phyloP scores from a whole-genome alignment of 2,888 invertebrate genomes.

The Agrotis segetum region DNA sequence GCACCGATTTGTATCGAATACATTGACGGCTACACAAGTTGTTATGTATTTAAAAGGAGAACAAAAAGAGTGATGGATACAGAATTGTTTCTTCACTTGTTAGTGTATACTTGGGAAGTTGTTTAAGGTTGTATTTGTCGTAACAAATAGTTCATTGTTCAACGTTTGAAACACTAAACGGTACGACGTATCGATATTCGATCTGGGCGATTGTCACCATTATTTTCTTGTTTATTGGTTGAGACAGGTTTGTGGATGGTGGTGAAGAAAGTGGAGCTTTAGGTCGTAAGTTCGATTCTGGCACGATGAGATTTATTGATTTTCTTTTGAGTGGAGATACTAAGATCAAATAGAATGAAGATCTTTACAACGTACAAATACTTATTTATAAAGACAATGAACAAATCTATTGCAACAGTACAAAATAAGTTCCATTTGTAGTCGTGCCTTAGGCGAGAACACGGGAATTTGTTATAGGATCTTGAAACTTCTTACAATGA shows the following conservation, averaged over 20 bases:
- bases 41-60: constrained; percentile 52
- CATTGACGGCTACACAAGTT: constrained; percentile 71
- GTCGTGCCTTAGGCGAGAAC: neutral
- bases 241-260: constrained; percentile 39
- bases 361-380: neutral
- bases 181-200: constrained; percentile 66
- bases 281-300: constrained; percentile 29
- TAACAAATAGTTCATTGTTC: constrained; percentile 75
- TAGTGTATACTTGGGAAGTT: constrained; percentile 43
- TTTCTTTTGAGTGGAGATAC: neutral
- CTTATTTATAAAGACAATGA: neutral
- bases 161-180: constrained; percentile 72
- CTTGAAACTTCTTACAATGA: neutral
- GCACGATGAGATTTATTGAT: constrained; percentile 8
- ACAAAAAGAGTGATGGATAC: constrained; percentile 65
- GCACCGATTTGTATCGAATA: constrained; percentile 65
- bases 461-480: neutral
- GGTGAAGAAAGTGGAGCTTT: constrained; percentile 26
- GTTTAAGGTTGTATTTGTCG: constrained; percentile 64
- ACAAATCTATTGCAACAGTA: neutral
- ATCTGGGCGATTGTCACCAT: constrained; percentile 66
- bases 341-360: neutral
- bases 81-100: constrained; percentile 57
- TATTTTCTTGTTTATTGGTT: constrained; percentile 66
- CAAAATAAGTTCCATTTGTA: neutral